Base-by-base conservation (phyloP, 2,888 invertebrate species). In the Hermaeophaga mercurialis region DNA sequence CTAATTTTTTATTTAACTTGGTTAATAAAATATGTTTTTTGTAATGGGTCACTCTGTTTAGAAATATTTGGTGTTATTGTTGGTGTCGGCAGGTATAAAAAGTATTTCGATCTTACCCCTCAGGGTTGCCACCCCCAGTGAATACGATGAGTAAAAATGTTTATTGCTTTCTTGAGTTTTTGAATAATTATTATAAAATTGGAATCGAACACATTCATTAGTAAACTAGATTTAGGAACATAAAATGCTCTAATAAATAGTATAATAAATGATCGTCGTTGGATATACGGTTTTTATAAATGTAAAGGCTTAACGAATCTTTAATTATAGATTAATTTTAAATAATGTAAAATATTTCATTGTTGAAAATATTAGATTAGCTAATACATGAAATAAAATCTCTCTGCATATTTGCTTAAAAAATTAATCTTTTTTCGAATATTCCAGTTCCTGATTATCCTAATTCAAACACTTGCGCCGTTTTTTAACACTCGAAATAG, bases 101-200 rank as follows among this genome's bases (percentile, higher is more conserved):
- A 44, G 46, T 28, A n/a, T 56, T 36, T 41, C 33, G 50, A 49
- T 36, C 38, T 33, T 44, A 33, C 56, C 50, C 56, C 57, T 38
- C 43, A 62, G 58, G 62, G 63, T 58, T 44, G 52, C 59, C 60
- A 53, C 52, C 65, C 66, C 55, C 44, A 53, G 52, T 28, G 36
- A 43, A 53, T 53, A 43, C 50, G 54, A 61, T 59, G 57, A 61
- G 43, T 56, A 63, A 60, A 62, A 64, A 61, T 61, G 60, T 59
- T 61, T 59, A 63, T 61, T 57, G 49, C 58, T 61, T 55, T 57
- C 53, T 56, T 44, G 49, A 33, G 54, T 59, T 59, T 62, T 65
- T 62, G 54, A 63, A 64, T 63, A 57, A 63, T 58, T 31, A 41
- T 56, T 41, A 22, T 44, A 1, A 34, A 59, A 62, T 58, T 56